Base-by-base conservation (phyloP, 2,888 invertebrate species). In the Pristionchus exspectatus region DNA sequence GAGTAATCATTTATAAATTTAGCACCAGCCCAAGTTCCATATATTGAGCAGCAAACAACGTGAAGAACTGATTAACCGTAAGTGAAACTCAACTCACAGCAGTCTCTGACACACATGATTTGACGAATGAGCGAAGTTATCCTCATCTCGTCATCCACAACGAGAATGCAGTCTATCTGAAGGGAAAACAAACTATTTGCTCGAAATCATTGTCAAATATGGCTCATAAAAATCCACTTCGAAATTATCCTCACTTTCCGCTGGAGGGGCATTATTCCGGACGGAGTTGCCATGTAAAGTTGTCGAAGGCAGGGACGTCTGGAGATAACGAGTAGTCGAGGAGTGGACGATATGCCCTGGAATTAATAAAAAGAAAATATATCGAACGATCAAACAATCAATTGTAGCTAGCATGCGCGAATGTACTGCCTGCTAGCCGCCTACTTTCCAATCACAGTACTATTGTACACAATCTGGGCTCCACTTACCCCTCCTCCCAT, bases 51-150 rank as follows among this genome's bases (percentile, higher is more conserved):
- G 9, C 44, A 50, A 9, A 63, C 5, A 63, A 69, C 2, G 27
- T 14, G n/a, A 9, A 69, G 12, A 24, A 12, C 0, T 14, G 7
- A 69, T 69, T 27, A 69, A 12, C 24, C 10, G 14, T 27, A 12
- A 69, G 24, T 69, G 69, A 69, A 69, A n/a, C 27, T 69, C n/a
- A 24, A 69, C 69, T 69, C n/a, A 69, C 69, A 69, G 27, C 69
- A 69, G 27, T 69, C 69, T 24, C 7, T 27, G 14, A 12, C 12
- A 69, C 69, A 69, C 5, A 14, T 24, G 24, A 69, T n/a, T 69
- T 27, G n/a, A 12, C 27, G n/a, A 24, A n/a, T 69, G 18, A 27
- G 9, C 14, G 69, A 27, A 12, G 44, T 10, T 12, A 14, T 7
- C n/a, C 63, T 50, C 44, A 69, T n/a, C 14, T 5, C 27, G 10